Evolutionary conservation across 2,797 vertebrate species (phyloP).

Genomic region (Syndactyla subalaris): DNA sequence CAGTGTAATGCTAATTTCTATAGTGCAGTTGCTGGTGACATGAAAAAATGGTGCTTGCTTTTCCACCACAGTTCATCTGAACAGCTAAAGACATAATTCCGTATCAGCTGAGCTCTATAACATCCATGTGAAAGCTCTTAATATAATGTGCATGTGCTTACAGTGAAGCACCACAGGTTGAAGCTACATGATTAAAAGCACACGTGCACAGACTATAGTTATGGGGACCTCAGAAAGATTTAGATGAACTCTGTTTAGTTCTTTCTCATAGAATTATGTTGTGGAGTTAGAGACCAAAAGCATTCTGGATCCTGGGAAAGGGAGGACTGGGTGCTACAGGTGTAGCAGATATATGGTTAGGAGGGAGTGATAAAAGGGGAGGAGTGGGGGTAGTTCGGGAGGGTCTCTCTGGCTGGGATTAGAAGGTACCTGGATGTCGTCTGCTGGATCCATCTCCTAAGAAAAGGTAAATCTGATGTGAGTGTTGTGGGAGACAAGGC

Average conservation of each 20-base stretch:
- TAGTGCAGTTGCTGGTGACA: neutral
- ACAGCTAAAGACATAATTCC: neutral
- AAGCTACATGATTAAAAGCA: neutral
- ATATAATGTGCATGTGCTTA: neutral
- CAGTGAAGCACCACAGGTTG: neutral
- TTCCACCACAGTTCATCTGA: neutral
- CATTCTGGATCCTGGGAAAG: neutral
- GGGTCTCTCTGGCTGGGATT: neutral
- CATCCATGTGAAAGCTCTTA: neutral
- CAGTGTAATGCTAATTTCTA: neutral
- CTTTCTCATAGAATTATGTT: neutral
- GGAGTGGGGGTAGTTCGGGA: neutral
- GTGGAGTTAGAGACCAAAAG: neutral
- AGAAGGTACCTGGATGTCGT: neutral
- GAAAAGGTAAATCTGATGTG: neutral
- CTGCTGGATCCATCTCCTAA: neutral
- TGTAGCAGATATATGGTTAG: neutral
- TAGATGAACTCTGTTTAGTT: neutral
- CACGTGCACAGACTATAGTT: neutral
- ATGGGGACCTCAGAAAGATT: neutral
- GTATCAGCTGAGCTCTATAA: neutral
- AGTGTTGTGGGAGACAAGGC: neutral
- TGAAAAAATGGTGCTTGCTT: neutral
- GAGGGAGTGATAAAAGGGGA: neutral
- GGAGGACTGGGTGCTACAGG: neutral